Conservation (phyloP, 2,113 vertebrate species). For the Proteles cristata region DNA sequence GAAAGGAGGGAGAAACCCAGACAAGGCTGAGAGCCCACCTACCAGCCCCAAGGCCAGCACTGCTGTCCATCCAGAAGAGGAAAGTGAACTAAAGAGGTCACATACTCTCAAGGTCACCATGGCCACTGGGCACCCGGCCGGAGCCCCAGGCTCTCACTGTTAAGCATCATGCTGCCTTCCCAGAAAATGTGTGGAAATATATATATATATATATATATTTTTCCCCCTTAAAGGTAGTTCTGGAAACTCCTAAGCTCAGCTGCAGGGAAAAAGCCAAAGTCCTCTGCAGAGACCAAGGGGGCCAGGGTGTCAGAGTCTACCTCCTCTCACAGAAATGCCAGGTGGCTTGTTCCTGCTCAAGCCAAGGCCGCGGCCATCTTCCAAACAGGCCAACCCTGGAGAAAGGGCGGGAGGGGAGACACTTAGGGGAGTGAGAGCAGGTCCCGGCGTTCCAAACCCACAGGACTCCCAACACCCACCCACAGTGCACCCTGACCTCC, state of each 20-base stretch:
- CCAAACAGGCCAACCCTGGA: background rate
- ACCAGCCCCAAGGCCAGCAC: background rate
- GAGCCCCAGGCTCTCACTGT: background rate
- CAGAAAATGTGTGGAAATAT: background rate
- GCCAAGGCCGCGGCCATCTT: background rate
- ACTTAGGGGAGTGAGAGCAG: background rate
- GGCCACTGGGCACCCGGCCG: background rate
- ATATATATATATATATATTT: too few species aligned
- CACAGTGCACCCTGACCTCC: constrained; percentile 31
- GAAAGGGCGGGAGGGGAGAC: background rate
- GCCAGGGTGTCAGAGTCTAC: fast-evolving
- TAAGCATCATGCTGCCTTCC: background rate
- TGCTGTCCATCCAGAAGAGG: background rate
- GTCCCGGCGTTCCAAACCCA: background rate
- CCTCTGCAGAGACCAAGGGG: background rate
- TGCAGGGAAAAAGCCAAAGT: background rate
- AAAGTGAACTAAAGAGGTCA: background rate
- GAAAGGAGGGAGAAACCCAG: background rate
- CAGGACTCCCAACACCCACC: background rate
- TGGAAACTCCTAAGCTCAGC: background rate
- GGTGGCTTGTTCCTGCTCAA: background rate
- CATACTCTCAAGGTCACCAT: background rate
- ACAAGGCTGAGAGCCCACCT: fast-evolving
- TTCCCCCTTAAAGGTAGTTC: background rate
- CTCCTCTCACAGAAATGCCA: background rate